phyloP scores from a whole-genome alignment of 2,888 invertebrate genomes.

The Aproaerema taeniolella region DNA sequence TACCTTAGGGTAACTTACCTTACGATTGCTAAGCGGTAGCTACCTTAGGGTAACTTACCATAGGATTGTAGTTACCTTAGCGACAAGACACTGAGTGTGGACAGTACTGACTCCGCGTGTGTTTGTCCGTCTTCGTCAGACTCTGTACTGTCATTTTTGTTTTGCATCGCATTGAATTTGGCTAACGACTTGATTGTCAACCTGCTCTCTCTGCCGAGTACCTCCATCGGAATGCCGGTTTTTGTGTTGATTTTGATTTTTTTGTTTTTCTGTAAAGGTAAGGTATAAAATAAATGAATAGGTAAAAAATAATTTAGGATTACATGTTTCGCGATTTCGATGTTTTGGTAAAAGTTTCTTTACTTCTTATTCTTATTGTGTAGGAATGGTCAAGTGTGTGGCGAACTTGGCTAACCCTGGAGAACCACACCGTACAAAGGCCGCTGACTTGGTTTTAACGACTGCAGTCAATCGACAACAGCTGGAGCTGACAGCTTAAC shows the following conservation, averaged over 20 bases:
- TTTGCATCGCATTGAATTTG: conserved; percentile 73
- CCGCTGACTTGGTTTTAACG: too few species aligned
- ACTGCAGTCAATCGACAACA: too few species aligned
- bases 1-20: too few species aligned
- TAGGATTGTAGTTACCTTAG: conserved; percentile 51
- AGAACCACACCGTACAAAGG: too few species aligned
- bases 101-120: conserved; percentile 80
- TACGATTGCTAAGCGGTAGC: too few species aligned
- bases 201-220: conserved; percentile 79
- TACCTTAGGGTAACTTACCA: too few species aligned
- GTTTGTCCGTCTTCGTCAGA: conserved; percentile 72
- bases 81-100: conserved; percentile 83
- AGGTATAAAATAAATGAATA: neutral
- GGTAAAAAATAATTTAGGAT: neutral
- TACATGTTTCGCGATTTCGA: too few species aligned
- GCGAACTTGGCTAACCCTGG: too few species aligned
- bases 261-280: conserved; percentile 50
- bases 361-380: too few species aligned
- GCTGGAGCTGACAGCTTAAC: too few species aligned
- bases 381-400: too few species aligned
- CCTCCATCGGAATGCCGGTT: conserved; percentile 85
- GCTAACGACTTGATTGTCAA: conserved; percentile 84
- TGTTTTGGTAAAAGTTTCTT: too few species aligned
- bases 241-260: conserved; percentile 84
- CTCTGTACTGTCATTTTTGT: conserved; percentile 19